Evolutionary conservation across 2,888 invertebrate genomes (phyloP).

Genomic region (Trilocha varians): DNA sequence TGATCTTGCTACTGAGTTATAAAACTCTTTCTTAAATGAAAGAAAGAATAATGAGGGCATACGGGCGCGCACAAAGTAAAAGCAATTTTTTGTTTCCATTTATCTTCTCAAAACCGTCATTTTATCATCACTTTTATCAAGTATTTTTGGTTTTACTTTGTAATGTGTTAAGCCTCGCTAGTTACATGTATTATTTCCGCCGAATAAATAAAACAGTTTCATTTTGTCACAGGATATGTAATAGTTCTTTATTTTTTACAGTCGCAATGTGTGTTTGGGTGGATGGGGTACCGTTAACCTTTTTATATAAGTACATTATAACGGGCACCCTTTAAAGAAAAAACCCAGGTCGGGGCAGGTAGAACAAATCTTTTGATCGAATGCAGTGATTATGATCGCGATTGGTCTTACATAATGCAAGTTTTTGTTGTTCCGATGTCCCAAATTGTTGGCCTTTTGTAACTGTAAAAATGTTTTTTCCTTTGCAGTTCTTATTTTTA

Average conservation of each 20-base stretch:
- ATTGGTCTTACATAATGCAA: conserved; percentile 46
- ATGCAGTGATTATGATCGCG: conserved; percentile 46
- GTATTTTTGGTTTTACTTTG: background rate
- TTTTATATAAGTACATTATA: conserved; percentile 49
- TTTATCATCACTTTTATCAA: conserved; percentile 7
- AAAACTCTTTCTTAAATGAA: conserved; percentile 38
- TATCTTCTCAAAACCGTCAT: conserved; percentile 11
- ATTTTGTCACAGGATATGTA: conserved; percentile 53
- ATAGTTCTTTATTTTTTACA: conserved; percentile 58
- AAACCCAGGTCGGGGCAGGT: conserved; percentile 51
- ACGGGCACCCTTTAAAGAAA: conserved; percentile 62
- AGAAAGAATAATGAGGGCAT: conserved; percentile 22
- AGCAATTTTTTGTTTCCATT: conserved; percentile 8
- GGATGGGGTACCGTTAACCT: conserved; percentile 58
- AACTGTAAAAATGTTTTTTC: conserved; percentile 42
- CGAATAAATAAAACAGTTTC: conserved; percentile 21
- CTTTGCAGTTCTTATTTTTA: background rate
- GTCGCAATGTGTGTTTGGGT: conserved; percentile 63
- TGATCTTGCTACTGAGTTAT: conserved; percentile 49
- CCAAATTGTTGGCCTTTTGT: conserved; percentile 33
- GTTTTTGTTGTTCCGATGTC: conserved; percentile 37
- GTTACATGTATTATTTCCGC: conserved; percentile 3
- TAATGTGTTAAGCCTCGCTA: background rate
- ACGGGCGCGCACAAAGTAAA: conserved; percentile 14
- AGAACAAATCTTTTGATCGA: conserved; percentile 60